Evolutionary conservation across 2,888 invertebrate species (phyloP).

Genomic region (Apamea crenata): DNA sequence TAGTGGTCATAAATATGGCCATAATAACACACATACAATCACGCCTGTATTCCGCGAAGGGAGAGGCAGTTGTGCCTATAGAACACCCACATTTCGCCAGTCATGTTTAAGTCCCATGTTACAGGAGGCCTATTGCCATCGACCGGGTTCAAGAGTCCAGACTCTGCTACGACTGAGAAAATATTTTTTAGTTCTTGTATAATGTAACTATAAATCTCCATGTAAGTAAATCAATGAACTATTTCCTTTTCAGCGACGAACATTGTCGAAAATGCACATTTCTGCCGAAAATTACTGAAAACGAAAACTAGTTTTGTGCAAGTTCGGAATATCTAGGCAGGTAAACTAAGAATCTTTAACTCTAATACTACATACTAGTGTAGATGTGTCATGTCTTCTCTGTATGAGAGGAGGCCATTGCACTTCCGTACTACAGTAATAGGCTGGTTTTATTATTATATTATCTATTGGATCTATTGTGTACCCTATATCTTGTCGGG

Average conservation of each 20-base stretch:
- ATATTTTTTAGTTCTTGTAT: too few species aligned
- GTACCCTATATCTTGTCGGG: background rate
- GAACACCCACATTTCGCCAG: too few species aligned
- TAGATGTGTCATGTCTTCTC: background rate
- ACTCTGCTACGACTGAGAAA: too few species aligned
- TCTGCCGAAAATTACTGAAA: background rate
- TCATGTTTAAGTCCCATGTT: too few species aligned
- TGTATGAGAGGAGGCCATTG: background rate
- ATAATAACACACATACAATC: background rate
- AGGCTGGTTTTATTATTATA: background rate
- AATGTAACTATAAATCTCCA: background rate
- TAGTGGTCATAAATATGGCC: background rate
- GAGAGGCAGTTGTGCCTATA: background rate
- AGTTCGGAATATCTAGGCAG: too few species aligned
- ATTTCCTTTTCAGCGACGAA: background rate
- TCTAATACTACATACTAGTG: background rate
- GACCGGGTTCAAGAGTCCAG: too few species aligned
- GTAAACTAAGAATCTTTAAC: background rate
- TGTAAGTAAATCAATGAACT: background rate
- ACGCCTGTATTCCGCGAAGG: background rate
- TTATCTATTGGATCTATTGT: background rate
- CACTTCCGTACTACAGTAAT: background rate
- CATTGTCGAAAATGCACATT: background rate
- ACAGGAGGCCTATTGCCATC: too few species aligned
- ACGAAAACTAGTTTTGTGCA: background rate